Evolutionary conservation across 2,797 vertebrate genomes (phyloP), one percentile per base, ranked within the genome.

Genomic region (Falco biarmicus): DNA sequence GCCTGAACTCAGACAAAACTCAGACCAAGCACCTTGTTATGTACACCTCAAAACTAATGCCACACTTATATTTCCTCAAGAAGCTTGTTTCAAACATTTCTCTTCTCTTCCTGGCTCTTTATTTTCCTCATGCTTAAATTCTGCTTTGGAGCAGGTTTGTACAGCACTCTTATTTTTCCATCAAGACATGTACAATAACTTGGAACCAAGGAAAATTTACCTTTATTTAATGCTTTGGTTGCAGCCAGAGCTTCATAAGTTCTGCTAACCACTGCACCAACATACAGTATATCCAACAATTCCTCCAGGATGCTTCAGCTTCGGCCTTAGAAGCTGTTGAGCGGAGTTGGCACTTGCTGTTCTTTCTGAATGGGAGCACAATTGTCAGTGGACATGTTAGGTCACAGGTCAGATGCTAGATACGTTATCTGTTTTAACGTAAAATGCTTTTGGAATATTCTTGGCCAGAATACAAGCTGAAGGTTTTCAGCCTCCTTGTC

Each of bases 161-260:
- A 50, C 13, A 43, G 14, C 24, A 22, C 29, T 64, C 7, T 68
- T 68, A 1, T 70, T 12, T 81, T 95, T 81, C 66, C 31, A 53
- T 69, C 24, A 43, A 47, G 11, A 61, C 8, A 6, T 4, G 3
- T n/a, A 22, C 4, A 1, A 22, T 57, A 31, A 60, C 37, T 73
- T 69, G 65, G 74, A 86, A 87, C 10, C 9, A 64, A 56, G 41
- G 28, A 68, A 69, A 77, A 68, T 11, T 68, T 31, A 15, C 4
- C 2, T 9, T 48, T 66, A 29, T 74, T 85, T 78, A 66, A 41
- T 65, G 56, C 5, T 73, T 9, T 10, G 6, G 9, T 65, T 87
- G 28, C 28, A 87, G n/a, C 3, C 18, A 68, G 29, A 65, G 24
- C 37, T 61, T 57, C 0, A 0, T 43, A 53, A 65, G 7, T 56